Conservation (phyloP, 2,888 invertebrate species). For the Pteria penguin region DNA sequence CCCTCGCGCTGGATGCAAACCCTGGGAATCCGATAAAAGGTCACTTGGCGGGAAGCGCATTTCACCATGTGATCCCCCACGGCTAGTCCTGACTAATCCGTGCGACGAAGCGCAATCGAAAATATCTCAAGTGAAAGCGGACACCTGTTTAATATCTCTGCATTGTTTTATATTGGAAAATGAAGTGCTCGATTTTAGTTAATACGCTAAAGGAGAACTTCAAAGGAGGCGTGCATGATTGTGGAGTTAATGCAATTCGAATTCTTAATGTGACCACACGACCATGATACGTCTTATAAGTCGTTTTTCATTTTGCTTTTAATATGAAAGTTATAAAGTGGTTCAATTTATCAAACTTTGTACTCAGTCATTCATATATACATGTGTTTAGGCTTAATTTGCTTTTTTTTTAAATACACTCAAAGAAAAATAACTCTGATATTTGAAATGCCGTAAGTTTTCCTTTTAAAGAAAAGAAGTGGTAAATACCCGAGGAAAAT, state of each 20-base stretch:
- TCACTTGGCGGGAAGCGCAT: conserved; percentile 20
- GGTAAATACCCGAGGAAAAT: too few species aligned
- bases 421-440: too few species aligned
- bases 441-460: too few species aligned
- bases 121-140: conserved; percentile 35
- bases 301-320: neutral
- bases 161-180: conserved; percentile 23
- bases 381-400: too few species aligned
- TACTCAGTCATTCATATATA: too few species aligned
- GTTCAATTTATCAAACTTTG: too few species aligned
- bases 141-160: conserved; percentile 20
- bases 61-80: conserved; percentile 23
- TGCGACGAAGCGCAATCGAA: conserved; percentile 6
- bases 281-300: neutral
- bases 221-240: neutral
- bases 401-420: too few species aligned
- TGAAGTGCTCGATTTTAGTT: conserved; percentile 16
- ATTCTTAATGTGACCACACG: neutral
- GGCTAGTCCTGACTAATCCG: conserved; percentile 35
- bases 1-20: conserved; percentile 20
- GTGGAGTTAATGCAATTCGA: neutral
- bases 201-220: conserved; percentile 10
- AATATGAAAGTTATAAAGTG: neutral
- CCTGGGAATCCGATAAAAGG: neutral
- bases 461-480: too few species aligned